A percentile compares a stretch with the other conserved stretches of the same genome.
phyloP scores from a whole-genome alignment of 1,140 invertebrate species.

The Mizuhopecten yessoensis region DNA sequence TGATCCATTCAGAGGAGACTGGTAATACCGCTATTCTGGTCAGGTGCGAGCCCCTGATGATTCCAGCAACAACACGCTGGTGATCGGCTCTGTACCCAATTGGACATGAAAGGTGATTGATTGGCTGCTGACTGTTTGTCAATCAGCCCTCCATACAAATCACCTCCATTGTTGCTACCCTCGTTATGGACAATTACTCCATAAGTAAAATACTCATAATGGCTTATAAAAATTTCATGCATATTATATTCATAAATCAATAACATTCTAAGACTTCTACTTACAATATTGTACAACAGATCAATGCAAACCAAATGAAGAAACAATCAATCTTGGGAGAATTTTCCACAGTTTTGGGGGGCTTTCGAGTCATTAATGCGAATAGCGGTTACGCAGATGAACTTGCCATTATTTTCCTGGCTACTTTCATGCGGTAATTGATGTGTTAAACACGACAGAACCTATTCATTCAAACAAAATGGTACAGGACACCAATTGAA shows the following conservation, averaged over 20 bases:
- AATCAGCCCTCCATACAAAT: not conserved
- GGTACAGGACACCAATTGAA: not conserved
- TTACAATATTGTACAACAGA: not conserved
- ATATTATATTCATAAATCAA: conserved; percentile 21
- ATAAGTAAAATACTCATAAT: not conserved
- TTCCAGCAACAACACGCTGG: not conserved
- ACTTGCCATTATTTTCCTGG: not conserved
- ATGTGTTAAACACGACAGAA: not conserved
- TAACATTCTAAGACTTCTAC: not conserved
- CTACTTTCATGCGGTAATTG: not conserved
- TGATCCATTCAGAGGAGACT: not conserved
- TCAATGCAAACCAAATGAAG: not conserved
- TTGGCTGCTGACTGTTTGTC: not conserved
- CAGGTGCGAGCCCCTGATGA: conserved; percentile 36
- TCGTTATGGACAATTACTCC: not conserved
- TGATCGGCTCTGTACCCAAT: not conserved
- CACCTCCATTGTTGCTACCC: not conserved
- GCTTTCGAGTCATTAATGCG: not conserved
- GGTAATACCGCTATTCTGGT: not conserved
- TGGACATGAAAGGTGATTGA: not conserved
- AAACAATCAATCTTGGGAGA: not conserved
- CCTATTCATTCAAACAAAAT: not conserved
- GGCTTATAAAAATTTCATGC: conserved; percentile 6
- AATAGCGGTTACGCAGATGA: not conserved
- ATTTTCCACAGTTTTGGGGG: not conserved